Evolutionary conservation across 2,797 vertebrate species (phyloP).

Genomic region (Mormyrops attenuatus): DNA sequence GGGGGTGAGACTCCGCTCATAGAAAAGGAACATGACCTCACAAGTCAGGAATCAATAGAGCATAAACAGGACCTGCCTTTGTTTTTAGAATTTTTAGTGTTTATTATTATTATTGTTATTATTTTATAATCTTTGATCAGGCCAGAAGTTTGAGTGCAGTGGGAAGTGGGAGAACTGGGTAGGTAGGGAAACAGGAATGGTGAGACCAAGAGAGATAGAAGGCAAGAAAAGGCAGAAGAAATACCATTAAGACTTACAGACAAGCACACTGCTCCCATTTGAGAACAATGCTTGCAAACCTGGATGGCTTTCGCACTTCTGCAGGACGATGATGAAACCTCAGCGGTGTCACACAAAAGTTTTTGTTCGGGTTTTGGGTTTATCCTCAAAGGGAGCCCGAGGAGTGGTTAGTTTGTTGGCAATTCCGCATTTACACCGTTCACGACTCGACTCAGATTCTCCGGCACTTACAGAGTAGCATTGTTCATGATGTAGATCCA

Average conservation of each 20-base stretch:
- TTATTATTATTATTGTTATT: neutral
- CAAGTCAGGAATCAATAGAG: conserved; percentile 14
- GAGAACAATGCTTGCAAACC: neutral
- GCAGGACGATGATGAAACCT: neutral
- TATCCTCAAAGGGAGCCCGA: no score
- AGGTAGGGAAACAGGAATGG: neutral
- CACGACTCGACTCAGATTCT: conserved; percentile 23
- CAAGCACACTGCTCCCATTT: neutral
- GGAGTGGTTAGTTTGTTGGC: neutral
- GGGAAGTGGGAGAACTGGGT: neutral
- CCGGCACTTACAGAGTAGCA: conserved; percentile 13
- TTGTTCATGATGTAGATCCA: conserved; percentile 13
- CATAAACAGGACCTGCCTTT: conserved; percentile 28
- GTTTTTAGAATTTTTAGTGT: neutral
- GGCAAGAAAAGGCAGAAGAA: neutral
- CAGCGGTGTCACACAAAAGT: neutral
- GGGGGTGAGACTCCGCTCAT: neutral
- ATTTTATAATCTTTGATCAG: neutral
- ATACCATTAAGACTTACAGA: neutral
- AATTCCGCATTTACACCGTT: conserved; percentile 15
- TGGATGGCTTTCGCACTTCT: neutral
- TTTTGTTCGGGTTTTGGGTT: neutral
- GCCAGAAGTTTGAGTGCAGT: neutral
- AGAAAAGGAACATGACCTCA: conserved; percentile 25
- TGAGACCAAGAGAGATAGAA: neutral